phyloP scores from a whole-genome alignment of 2,797 vertebrate genomes.

The Okamejei kenojei region DNA sequence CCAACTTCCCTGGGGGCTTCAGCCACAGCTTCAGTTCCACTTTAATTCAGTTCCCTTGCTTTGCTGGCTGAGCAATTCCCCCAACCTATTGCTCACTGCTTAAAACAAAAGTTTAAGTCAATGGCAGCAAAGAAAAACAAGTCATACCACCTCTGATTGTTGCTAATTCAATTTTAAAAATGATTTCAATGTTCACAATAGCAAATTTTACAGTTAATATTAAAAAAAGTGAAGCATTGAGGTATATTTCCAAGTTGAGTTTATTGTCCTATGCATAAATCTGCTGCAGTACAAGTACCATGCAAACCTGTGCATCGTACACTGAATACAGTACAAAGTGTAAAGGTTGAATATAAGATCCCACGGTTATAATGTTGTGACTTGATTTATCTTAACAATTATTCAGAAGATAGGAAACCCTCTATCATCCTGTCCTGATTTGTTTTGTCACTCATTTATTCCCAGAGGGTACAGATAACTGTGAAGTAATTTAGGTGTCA shows the following conservation, averaged over 20 bases:
- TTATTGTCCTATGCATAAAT: too few species aligned
- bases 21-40: not conserved
- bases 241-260: not conserved
- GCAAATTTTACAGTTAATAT: not conserved
- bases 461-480: not conserved
- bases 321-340: too few species aligned
- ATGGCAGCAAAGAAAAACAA: not conserved
- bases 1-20: not conserved
- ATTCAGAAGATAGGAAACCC: not conserved
- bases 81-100: not conserved
- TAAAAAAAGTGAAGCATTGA: not conserved
- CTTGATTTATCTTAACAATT: not conserved
- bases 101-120: not conserved
- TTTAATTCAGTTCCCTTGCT: constrained; percentile 4
- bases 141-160: not conserved
- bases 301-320: not conserved
- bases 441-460: not conserved
- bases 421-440: not conserved
- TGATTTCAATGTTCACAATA: not conserved
- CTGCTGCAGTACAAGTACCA: not conserved
- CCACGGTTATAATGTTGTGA: not conserved
- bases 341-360: not conserved
- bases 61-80: constrained; percentile 10
- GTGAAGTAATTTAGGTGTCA: not conserved
- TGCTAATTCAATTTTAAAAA: not conserved